These are phyloP conservation scores for Aulostomus chinensis DNA, from an alignment of 2,797 vertebrate species.

Conservation along the genomic window DNA sequence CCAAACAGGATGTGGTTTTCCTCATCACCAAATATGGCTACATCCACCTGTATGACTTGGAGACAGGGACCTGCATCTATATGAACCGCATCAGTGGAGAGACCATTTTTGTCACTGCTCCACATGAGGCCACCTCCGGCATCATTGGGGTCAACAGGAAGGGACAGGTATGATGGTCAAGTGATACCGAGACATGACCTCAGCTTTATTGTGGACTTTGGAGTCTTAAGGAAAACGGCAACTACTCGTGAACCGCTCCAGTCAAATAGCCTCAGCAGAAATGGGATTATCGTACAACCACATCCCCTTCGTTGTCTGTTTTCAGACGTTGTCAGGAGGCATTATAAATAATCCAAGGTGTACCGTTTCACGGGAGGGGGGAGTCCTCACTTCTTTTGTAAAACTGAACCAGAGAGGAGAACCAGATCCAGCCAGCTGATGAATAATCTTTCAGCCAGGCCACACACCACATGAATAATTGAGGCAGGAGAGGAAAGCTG, in stretches of 20 bases:
- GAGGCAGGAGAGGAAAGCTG: conserved; percentile 70
- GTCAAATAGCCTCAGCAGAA: background rate
- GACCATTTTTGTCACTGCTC: conserved; percentile 97
- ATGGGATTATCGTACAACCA: conserved; percentile 14
- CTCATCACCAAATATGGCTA: conserved; percentile 98
- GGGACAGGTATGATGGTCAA: conserved; percentile 87
- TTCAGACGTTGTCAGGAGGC: conserved; percentile 29
- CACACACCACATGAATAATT: conserved; percentile 79
- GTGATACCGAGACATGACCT: too few species aligned
- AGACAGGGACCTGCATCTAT: conserved; percentile 98
- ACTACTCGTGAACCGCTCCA: background rate
- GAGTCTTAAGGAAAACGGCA: background rate
- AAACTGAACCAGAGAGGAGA: conserved; percentile 63
- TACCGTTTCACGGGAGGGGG: conserved; percentile 51
- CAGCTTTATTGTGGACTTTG: background rate
- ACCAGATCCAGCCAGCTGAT: conserved; percentile 72
- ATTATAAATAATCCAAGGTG: conserved; percentile 65
- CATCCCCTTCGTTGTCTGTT: conserved; percentile 26
- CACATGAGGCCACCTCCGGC: conserved; percentile 95
- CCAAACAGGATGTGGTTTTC: conserved; percentile 97
- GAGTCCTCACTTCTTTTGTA: conserved; percentile 47
- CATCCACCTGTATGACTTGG: conserved; percentile 96
- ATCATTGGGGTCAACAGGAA: conserved; percentile 99
- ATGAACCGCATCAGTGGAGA: conserved; percentile 99
- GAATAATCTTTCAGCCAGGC: conserved; percentile 76